A percentile compares a stretch with the other conserved stretches of the same genome.
These are phyloP conservation scores for Enoplosus armatus DNA, from an alignment of 2,797 vertebrate species.

Conservation along the genomic window DNA sequence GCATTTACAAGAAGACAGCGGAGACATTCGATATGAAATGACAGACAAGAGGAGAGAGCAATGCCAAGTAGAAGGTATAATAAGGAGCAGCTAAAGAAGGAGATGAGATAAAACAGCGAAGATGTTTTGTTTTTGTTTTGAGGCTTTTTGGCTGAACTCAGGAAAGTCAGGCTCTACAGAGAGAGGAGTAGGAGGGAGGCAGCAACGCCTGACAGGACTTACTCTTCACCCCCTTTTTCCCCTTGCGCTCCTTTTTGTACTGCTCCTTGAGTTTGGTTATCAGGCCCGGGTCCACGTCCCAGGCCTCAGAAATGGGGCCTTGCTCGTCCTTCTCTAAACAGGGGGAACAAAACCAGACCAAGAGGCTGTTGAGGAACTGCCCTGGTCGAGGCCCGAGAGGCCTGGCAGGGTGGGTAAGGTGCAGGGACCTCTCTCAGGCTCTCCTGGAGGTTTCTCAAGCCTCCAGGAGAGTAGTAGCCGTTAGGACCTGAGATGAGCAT, in stretches of 20 bases:
- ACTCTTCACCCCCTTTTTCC: conserved; percentile 99
- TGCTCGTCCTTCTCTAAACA: conserved; percentile 99
- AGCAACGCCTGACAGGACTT: conserved; percentile 91
- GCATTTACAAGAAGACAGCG: conserved; percentile 35
- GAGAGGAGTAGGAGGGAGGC: conserved; percentile 77
- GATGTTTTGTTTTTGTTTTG: conserved; percentile 60
- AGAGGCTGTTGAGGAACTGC: conserved; percentile 79
- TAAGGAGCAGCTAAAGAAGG: conserved; percentile 83
- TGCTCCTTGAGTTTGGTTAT: conserved; percentile 99
- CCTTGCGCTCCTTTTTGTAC: conserved; percentile 99
- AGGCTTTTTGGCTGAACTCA: conserved; percentile 69
- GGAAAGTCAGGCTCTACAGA: conserved; percentile 73
- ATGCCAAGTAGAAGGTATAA: conserved; percentile 76
- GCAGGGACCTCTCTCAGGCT: conserved; percentile 27
- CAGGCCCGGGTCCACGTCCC: conserved; percentile 99
- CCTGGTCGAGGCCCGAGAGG: conserved; percentile 46
- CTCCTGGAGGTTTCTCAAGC: conserved; percentile 42
- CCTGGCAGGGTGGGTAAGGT: conserved; percentile 30
- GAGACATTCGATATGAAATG: conserved; percentile 57
- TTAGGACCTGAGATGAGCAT: conserved; percentile 3
- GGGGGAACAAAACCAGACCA: conserved; percentile 92
- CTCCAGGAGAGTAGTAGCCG: conserved; percentile 38
- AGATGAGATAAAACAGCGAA: conserved; percentile 73
- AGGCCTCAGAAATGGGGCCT: conserved; percentile 96
- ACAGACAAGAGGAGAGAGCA: conserved; percentile 81